Conservation (phyloP, 2,888 invertebrate genomes). For the Exocentrus adspersus region DNA sequence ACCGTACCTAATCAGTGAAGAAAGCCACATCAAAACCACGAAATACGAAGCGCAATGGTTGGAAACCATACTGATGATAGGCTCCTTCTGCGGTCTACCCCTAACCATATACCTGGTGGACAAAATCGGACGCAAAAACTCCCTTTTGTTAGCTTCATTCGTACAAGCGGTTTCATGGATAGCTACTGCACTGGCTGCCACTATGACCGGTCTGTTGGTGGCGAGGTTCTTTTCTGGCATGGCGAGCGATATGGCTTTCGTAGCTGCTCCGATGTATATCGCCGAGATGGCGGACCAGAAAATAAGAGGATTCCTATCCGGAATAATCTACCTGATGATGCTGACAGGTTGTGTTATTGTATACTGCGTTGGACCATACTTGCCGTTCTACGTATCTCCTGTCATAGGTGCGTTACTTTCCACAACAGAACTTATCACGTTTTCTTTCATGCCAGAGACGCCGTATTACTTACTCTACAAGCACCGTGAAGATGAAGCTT, state of each 20-base stretch:
- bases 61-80: conserved; percentile 54
- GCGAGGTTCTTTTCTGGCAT: conserved; percentile 60
- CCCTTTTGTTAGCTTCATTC: conserved; percentile 56
- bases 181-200: conserved; percentile 55
- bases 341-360: conserved; percentile 56
- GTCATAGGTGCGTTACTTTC: conserved; percentile 54
- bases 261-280: conserved; percentile 62
- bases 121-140: conserved; percentile 56
- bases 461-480: conserved; percentile 57
- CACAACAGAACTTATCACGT: conserved; percentile 50
- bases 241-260: conserved; percentile 61
- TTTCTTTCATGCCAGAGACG: conserved; percentile 59
- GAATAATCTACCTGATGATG: conserved; percentile 62
- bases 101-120: conserved; percentile 57
- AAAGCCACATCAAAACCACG: conserved; percentile 54
- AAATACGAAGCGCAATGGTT: conserved; percentile 52
- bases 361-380: conserved; percentile 51
- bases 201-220: conserved; percentile 54
- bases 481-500: conserved; percentile 51
- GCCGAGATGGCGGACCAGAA: conserved; percentile 62
- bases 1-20: conserved; percentile 53
- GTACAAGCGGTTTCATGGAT: conserved; percentile 58
- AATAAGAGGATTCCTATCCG: conserved; percentile 60
- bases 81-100: conserved; percentile 56
- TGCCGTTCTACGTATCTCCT: conserved; percentile 53